Evolutionary conservation across 2,888 invertebrate genomes (phyloP), one percentile per base, ranked within the genome.

Genomic region (Pseudolycoriella hygida): DNA sequence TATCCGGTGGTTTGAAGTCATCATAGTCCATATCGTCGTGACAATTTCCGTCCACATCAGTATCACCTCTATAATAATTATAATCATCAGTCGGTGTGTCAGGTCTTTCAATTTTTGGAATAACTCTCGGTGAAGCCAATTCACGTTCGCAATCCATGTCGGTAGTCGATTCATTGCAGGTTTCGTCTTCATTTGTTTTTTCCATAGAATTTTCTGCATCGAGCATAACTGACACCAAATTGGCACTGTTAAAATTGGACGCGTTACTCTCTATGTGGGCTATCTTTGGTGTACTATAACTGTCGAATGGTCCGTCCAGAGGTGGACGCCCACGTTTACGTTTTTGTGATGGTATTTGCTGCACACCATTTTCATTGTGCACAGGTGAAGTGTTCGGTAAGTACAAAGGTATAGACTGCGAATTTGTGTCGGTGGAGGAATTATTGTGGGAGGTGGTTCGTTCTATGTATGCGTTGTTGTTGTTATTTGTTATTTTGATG

Each of bases 241-340:
- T 34, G 34, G 34, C 12, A 12, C 34, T 34, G 32, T 43, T 32
- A n/a, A 18, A 31, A 34, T 14, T 32, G 12, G 19, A 34, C 5
- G 37, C 19, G n/a, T 19, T 37, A 14, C 17, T 37, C 18, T 30
- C 40, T 15, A 42, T 34, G 17, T 41, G 41, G 11, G 45, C 15
- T 6, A 41, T 40, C 31, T 45, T 41, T 32, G 46, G 46, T 18
- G 37, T 42, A 18, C 39, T 42, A n/a, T 46, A 46, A 39, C 30
- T 42, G 4, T 65, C 64, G 48, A 64, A 64, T 31, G 63, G 56
- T 47, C 63, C 76, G 57, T 78, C 78, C 55, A 78, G 68, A 42
- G 78, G 78, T 5, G 79, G 79, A 49, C 79, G 66, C 25, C 78
- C 78, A 39, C 80, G 66, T 58, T 77, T 79, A 53, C 70, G 70